Evolutionary conservation across 2,888 invertebrate species (phyloP), one percentile per base, ranked within the genome.

Genomic region (Drosophila mimetica): DNA sequence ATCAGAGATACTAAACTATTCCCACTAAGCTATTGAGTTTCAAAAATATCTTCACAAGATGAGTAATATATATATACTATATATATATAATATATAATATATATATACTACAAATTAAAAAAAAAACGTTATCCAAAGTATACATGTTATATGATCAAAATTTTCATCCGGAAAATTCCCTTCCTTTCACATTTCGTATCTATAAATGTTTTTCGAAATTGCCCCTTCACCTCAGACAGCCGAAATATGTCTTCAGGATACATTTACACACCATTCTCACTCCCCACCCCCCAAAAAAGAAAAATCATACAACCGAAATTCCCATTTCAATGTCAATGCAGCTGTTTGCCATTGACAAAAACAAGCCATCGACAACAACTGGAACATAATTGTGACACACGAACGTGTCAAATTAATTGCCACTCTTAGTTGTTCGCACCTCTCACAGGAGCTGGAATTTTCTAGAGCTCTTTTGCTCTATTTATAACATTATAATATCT

Each of bases 271-370:
- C n/a, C 53, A 67, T 65, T 34, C 25, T 16, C 18, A 20, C 13
- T 22, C 36, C 22, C 30, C 30, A 7, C 20, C 13, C 16, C 16
- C 0, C 2, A 8, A 9, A 13, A n/a, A n/a, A n/a, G n/a, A 28
- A 14, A 25, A 9, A 14, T 9, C 2, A 4, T 22, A 42, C 1
- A 16, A 11, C 46, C 8, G 0, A 46, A 37, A 64, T 46, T 54
- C 42, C 46, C 42, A 71, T 77, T 44, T 87, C 83, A 88, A 88
- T 83, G 83, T 86, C 83, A 83, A 74, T 79, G 83, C 83, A 88
- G 83, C 83, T 83, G 83, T 79, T 82, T 55, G 65, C 70, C 69
- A 69, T 61, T 73, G 54, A 66, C 69, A 61, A 53, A 47, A 72
- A 48, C 52, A 47, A 73, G 50, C 65, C 59, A 36, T 25, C 58